Evolutionary conservation across 2,888 invertebrate genomes (phyloP), one percentile per base, ranked within the genome.

Genomic region (Cataglyphis rosenhaueri): DNA sequence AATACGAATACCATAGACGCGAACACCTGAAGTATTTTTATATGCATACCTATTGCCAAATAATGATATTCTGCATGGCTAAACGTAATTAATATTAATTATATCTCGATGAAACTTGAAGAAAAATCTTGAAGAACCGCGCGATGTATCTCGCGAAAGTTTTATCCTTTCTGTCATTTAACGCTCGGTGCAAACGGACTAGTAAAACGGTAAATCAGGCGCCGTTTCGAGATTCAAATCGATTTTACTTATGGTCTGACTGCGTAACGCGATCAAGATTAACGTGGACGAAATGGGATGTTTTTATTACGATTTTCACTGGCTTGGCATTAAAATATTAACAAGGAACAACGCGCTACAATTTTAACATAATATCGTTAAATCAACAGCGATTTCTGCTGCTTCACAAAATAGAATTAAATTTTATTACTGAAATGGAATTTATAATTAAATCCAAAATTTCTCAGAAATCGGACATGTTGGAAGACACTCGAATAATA

Each of bases 181-280:
- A 79, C 18, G 35, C 18, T 25, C 71, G 8, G 32, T 44, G 70
- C 59, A 70, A n/a, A 70, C 59, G 70, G 70, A 70, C 48, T 6
- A n/a, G 48, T 52, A 52, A 52, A 52, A 52, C 78, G 59, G 70
- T 78, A 70, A 79, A 79, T 57, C 44, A 15, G 70, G 35, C 32
- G 68, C 68, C 10, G 44, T 59, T n/a, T 71, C 44, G 78, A 79
- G 71, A 79, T 79, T 71, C 8, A 79, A 70, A 71, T 70, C 59
- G 59, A 59, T 35, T 70, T 44, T 59, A 25, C 71, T 70, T 48
- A 12, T 78, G 35, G 75, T n/a, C 70, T 35, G 59, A n/a, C 59
- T 61, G 76, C 66, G 55, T 66, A 38, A 55, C 70, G 70, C 32
- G 44, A 78, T 78, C 59, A 35, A 61, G 59, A 70, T 79, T 79